phyloP scores from a whole-genome alignment of 2,113 vertebrate genomes.

The Kryptolebias marmoratus region DNA sequence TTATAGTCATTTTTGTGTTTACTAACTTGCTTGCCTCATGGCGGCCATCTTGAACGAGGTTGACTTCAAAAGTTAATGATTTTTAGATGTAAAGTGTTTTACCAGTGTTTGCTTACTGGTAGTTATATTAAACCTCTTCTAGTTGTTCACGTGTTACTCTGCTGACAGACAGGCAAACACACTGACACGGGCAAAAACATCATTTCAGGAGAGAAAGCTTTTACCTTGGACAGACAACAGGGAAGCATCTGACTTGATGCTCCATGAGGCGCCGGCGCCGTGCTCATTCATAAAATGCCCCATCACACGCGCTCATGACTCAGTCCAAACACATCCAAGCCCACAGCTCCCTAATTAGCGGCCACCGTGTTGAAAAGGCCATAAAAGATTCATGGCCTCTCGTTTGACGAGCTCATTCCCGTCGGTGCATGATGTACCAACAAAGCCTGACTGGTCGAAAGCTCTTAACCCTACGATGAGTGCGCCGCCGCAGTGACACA shows the following conservation, averaged over 20 bases:
- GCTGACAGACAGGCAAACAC: too few relatives aligned
- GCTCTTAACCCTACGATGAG: constrained; percentile 45
- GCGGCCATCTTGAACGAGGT: too few relatives aligned
- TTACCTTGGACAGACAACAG: neutral
- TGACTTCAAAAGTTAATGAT: too few relatives aligned
- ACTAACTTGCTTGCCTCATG: too few relatives aligned
- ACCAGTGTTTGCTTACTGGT: too few relatives aligned
- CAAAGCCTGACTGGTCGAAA: constrained; percentile 28
- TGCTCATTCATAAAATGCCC: constrained; percentile 54
- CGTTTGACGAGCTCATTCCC: constrained; percentile 27
- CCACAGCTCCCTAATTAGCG: constrained; percentile 52
- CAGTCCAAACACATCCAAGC: constrained; percentile 37
- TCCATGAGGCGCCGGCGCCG: constrained; percentile 40
- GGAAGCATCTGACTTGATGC: constrained; percentile 12
- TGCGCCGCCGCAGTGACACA: constrained; percentile 25
- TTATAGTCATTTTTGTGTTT: too few relatives aligned
- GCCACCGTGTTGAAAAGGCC: constrained; percentile 10
- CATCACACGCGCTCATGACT: constrained; percentile 60
- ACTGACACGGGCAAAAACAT: too few relatives aligned
- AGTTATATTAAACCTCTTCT: too few relatives aligned
- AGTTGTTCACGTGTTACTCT: too few relatives aligned
- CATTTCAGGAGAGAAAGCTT: neutral
- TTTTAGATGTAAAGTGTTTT: too few relatives aligned
- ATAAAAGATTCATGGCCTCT: constrained; percentile 60
- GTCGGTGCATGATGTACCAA: constrained; percentile 29